Evolutionary conservation across 2,797 vertebrate species (phyloP).

Genomic region (Pelochelys cantorii): DNA sequence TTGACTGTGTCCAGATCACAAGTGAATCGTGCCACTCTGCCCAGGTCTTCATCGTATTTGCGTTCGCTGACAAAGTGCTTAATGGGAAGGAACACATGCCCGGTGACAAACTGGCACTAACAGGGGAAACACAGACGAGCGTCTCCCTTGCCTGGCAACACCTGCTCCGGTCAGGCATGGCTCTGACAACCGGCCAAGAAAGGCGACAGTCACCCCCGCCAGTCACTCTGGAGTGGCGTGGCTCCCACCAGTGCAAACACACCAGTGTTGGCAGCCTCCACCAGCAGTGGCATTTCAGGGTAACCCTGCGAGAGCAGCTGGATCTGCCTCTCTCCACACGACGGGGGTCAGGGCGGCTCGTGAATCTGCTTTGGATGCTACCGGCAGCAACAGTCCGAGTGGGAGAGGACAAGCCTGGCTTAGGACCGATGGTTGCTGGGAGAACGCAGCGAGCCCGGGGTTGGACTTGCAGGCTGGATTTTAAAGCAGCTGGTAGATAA

Average conservation of each 20-base stretch:
- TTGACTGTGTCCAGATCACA: constrained; percentile 91
- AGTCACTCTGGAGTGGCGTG: background rate
- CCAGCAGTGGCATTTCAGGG: background rate
- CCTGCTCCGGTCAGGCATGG: rapidly evolving
- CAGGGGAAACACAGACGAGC: rapidly evolving
- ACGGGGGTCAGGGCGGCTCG: background rate
- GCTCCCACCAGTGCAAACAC: background rate
- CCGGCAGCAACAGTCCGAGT: background rate
- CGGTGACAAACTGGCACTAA: background rate
- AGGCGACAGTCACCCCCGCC: rapidly evolving
- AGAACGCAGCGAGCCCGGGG: background rate
- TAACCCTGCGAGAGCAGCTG: rapidly evolving
- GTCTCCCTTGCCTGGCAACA: rapidly evolving
- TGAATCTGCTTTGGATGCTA: no score
- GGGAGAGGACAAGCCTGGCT: background rate
- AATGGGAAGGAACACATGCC: background rate
- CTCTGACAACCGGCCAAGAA: background rate
- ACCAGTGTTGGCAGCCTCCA: background rate
- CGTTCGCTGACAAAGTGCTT: constrained; percentile 97
- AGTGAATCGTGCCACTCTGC: constrained; percentile 90
- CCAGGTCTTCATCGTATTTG: constrained; percentile 96
- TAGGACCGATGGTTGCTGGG: background rate
- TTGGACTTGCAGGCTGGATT: background rate
- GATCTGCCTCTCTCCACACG: rapidly evolving
- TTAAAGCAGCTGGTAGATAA: background rate